Base-by-base conservation (phyloP, 2,797 vertebrate species). In the Pyrocephalus nanus region DNA sequence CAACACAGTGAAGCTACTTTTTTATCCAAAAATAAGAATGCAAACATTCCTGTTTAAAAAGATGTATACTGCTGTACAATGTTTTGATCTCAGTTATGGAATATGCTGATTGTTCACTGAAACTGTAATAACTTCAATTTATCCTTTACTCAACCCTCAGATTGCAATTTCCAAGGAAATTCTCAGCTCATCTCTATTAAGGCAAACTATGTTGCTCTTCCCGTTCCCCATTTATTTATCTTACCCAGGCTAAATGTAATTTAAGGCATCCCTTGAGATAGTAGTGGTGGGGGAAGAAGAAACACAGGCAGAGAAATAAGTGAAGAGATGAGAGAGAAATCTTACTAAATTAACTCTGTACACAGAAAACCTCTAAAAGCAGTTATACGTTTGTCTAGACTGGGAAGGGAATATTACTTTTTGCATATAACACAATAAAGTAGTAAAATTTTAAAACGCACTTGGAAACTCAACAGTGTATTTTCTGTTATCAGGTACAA, bases 321-420 rank as follows among this genome's bases (percentile, higher is more conserved):
- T 42, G n/a, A 76, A 62, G 19, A 75, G 65, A 74, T 23, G 50
- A 84, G 34, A 86, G 9, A 58, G 60, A 89, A 90, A 50, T 77
- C 25, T 65, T 61, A 20, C 51, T 94, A 83, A 92, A 92, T 75
- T 84, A 90, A 94, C 78, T 93, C 70, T 70, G 65, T 60, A 62
- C 73, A 95, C 69, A 90, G 80, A 48, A 95, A 96, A 86, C 9
- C 38, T 69, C 62, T 45, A 48, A 75, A 93, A 92, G 81, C 11
- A 51, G 43, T 69, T 75, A 62, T 18, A 65, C 26, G 77, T 40
- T 81, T 23, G 50, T 72, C 55, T n/a, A 73, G 55, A 21, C 26
- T 51, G 8, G 18, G 51, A 93, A 92, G 36, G 17, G 47, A 84
- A 60, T 78, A 81, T 26, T 69, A 42, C 8, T 58, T 90, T 81